These are phyloP conservation scores for Drosophila anomalata DNA, from an alignment of 2,888 invertebrate genomes.

Conservation along the genomic window DNA sequence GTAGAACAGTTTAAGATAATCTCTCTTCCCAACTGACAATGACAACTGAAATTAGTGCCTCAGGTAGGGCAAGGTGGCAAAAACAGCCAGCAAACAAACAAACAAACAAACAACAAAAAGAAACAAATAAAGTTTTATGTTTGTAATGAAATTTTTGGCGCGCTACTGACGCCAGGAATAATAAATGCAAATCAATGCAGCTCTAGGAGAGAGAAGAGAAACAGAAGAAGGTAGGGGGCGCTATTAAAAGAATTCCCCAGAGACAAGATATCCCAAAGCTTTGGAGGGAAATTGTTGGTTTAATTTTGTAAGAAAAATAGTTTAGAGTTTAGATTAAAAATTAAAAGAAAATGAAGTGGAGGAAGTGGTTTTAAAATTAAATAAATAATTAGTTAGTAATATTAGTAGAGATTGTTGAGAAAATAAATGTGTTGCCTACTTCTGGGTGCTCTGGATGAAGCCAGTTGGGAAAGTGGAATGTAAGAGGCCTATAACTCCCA, in stretches of 20 bases:
- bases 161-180: constrained; percentile 56
- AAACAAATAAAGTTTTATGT: constrained; percentile 77
- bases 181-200: constrained; percentile 76
- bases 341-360: too few relatives aligned
- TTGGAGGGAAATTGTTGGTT: too few relatives aligned
- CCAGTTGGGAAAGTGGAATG: too few relatives aligned
- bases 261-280: neutral
- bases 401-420: too few relatives aligned
- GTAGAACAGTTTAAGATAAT: constrained; percentile 11
- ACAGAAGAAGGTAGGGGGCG: neutral
- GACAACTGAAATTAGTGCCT: constrained; percentile 67
- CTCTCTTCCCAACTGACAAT: constrained; percentile 2
- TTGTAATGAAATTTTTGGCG: constrained; percentile 72
- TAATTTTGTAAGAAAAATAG: too few relatives aligned
- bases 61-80: constrained; percentile 25
- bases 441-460: too few relatives aligned
- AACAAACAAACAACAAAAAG: constrained; percentile 30
- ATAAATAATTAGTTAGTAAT: too few relatives aligned
- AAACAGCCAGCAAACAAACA: constrained; percentile 31
- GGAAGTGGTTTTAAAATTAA: too few relatives aligned
- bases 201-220: neutral
- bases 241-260: constrained; percentile 1
- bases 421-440: too few relatives aligned
- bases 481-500: constrained; percentile 19
- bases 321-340: too few relatives aligned